These are phyloP conservation scores for Hyperoplus immaculatus DNA, from an alignment of 2,797 vertebrate species.

Conservation along the genomic window DNA sequence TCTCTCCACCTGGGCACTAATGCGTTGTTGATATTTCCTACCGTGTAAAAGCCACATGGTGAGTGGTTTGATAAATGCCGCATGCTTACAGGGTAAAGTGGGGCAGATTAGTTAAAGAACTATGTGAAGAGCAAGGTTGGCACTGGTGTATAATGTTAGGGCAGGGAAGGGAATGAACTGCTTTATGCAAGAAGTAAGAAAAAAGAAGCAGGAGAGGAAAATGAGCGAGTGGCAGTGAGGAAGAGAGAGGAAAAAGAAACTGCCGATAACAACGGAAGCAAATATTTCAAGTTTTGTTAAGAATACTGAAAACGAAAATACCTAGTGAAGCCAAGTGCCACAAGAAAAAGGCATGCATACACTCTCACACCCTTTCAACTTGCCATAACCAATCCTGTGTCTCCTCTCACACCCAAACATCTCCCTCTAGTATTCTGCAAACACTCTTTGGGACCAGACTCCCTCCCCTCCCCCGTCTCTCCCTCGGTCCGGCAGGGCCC, in stretches of 20 bases:
- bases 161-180: neutral
- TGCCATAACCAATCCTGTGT: neutral
- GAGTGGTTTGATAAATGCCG: slow-evolving; percentile 43
- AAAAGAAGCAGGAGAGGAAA: neutral
- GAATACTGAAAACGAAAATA: neutral
- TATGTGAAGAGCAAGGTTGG: slow-evolving; percentile 18
- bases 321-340: slow-evolving; percentile 1
- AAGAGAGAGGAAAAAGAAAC: neutral
- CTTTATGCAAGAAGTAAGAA: neutral
- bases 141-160: slow-evolving; percentile 6
- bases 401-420: slow-evolving; percentile 26
- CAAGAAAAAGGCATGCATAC: slow-evolving; percentile 6
- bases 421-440: slow-evolving; percentile 47
- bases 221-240: neutral
- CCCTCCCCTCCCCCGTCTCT: slow-evolving; percentile 30
- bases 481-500: slow-evolving; percentile 51
- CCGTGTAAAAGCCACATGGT: slow-evolving; percentile 53
- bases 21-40: slow-evolving; percentile 53
- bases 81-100: slow-evolving; percentile 29
- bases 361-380: neutral
- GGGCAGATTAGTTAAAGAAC: slow-evolving; percentile 32
- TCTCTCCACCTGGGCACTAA: slow-evolving; percentile 47
- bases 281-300: slow-evolving; percentile 2
- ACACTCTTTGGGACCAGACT: slow-evolving; percentile 47
- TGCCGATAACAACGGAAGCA: neutral